Evolutionary conservation across 53 echinoderm and acorn worm species (phyloP), one percentile per base, ranked within the genome.

Genomic region (Pentamera pediparva): DNA sequence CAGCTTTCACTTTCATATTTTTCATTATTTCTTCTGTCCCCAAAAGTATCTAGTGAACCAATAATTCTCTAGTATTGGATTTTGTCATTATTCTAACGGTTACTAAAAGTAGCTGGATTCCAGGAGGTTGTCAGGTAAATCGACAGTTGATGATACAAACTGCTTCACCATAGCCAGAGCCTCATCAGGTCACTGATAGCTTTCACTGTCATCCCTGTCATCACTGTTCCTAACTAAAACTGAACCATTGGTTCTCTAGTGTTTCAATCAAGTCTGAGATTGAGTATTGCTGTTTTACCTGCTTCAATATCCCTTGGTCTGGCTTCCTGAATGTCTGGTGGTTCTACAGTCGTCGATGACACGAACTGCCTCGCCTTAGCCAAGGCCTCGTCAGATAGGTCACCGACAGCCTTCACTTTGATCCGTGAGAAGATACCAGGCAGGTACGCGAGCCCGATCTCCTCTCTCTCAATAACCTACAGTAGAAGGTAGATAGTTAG

Each of bases 391-490:
- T 70, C 49, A 4, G 49, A 70, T 35, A 93, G 59, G 30, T 86
- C 78, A 4, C 94, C 94, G 1, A 93, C 85, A 1, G 90, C 94
- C 70, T 84, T 93, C 17, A 90, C 90, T 76, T 90, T 89, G 17
- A 89, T 77, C 18, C 94, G 74, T 32, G 77, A 76, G 15, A 78
- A 84, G 55, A 82, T 79, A 29, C 89, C 89, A 24, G 84, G 75
- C 30, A 93, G 55, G 38, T 93, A 93, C 15, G 94, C 78, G 12
- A 93, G 37, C 0, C 79, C 76, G 37, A 87, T 78, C 13, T 70
- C 70, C 31, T 70, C 70, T 38, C 41, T 65, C 22, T 65, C 65
- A 65, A 65, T 35, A 37, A 65, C 39, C 65, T 65, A 37, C 21
- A n/a, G n/a, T n/a, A n/a, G 48, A 18, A 47, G 18, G 12, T 47